Percentiles rank a stretch among this genome's conserved stretches.
phyloP scores from a whole-genome alignment of 2,113 vertebrate species.

The Malaclemys terrapin region DNA sequence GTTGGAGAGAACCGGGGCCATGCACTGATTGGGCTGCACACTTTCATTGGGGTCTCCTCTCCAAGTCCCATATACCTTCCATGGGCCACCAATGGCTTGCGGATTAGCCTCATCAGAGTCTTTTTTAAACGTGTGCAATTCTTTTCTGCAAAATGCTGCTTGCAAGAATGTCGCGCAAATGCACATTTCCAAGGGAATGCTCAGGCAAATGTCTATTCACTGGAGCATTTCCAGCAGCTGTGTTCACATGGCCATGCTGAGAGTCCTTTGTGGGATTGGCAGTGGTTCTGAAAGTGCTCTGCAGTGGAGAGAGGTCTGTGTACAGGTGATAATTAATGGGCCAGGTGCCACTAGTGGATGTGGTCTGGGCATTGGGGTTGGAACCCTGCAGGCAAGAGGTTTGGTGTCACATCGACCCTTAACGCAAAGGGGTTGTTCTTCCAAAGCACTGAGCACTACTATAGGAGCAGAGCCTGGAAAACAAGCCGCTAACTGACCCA shows the following conservation, averaged over 20 bases:
- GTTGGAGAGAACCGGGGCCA: background rate
- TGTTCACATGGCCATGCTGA: background rate
- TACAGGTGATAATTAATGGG: background rate
- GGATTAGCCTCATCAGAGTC: background rate
- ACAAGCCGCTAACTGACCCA: background rate
- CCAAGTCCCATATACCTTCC: background rate
- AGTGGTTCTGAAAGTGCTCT: background rate
- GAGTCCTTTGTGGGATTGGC: background rate
- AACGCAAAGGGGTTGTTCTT: background rate
- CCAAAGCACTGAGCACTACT: background rate
- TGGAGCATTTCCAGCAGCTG: background rate
- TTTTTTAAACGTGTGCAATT: background rate
- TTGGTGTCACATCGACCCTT: background rate
- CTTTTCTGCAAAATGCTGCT: fast-evolving
- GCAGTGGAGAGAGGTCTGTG: background rate
- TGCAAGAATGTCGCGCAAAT: background rate
- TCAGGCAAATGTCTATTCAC: background rate
- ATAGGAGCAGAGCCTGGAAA: background rate
- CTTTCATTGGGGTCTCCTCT: background rate
- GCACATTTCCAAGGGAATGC: background rate
- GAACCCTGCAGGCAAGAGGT: background rate
- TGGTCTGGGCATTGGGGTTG: background rate
- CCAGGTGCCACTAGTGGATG: background rate
- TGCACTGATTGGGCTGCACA: background rate
- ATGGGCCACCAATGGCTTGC: background rate